Evolutionary conservation across 2,797 vertebrate species (phyloP).

Genomic region (Falco cherrug): DNA sequence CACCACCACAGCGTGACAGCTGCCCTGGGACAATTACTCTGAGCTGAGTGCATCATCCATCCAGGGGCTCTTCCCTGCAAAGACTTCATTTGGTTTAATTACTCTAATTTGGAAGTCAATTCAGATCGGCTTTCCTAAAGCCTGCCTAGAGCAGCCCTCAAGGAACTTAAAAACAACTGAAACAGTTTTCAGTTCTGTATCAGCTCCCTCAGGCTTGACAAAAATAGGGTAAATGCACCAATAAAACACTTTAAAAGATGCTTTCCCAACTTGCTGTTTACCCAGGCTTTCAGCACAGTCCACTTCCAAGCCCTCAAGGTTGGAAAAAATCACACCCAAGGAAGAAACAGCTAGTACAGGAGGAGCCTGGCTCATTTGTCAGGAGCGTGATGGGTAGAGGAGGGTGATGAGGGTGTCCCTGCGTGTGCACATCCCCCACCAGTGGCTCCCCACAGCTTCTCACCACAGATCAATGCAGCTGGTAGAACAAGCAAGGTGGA

Average conservation of each 20-base stretch:
- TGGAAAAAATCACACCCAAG: not conserved
- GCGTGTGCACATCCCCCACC: not conserved
- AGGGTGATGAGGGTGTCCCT: no score
- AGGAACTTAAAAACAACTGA: not conserved
- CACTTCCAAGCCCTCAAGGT: not conserved
- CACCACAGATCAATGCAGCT: not conserved
- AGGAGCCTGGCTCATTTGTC: not conserved
- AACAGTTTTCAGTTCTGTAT: not conserved
- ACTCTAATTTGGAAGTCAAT: slow-evolving; percentile 4
- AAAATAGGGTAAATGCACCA: not conserved
- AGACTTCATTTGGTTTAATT: slow-evolving; percentile 1
- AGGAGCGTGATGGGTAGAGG: not conserved
- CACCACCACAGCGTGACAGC: rapidly evolving
- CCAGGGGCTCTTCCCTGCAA: not conserved
- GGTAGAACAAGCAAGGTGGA: not conserved
- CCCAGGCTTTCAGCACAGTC: not conserved
- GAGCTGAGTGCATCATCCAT: not conserved
- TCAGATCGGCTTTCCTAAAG: not conserved
- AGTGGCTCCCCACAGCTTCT: not conserved
- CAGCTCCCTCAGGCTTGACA: not conserved
- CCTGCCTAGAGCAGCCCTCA: not conserved
- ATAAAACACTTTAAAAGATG: not conserved
- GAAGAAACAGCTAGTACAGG: not conserved
- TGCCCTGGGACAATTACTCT: not conserved
- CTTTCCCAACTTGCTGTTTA: not conserved